Evolutionary conservation across 2,113 vertebrate genomes (phyloP).

Genomic region (Coptodon rendalli): DNA sequence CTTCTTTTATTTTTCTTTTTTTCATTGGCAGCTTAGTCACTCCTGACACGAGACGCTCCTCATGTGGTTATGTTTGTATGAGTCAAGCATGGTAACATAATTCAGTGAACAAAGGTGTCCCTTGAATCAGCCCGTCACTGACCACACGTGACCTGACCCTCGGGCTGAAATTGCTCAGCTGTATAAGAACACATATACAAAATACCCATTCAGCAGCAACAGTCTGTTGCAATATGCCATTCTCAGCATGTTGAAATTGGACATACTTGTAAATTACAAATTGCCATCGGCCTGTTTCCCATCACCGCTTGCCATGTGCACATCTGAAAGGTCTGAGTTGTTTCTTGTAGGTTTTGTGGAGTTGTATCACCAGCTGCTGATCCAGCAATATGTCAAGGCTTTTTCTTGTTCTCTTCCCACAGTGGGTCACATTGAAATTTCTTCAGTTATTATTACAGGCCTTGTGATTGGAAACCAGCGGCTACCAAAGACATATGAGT

Average conservation of each 20-base stretch:
- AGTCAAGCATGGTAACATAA: not conserved
- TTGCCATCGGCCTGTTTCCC: not conserved
- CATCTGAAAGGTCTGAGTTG: slow-evolving; percentile 6
- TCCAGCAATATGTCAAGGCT: not conserved
- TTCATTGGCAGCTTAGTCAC: not conserved
- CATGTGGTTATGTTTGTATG: not conserved
- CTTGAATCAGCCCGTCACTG: not conserved
- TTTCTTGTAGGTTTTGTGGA: not conserved
- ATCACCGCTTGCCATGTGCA: not conserved
- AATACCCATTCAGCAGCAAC: not conserved
- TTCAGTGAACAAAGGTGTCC: slow-evolving; percentile 5
- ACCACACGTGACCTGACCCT: not conserved
- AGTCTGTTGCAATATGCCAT: not conserved
- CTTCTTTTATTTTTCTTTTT: not conserved
- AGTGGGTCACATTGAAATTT: not conserved
- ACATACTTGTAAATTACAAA: not conserved
- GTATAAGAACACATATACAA: not conserved
- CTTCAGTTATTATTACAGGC: not conserved
- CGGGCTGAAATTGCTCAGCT: not conserved
- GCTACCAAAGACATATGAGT: not conserved
- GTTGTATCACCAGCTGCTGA: not conserved
- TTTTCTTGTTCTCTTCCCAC: not conserved
- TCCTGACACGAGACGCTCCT: not conserved
- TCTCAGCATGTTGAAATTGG: not conserved
- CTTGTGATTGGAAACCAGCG: not conserved